Conservation (phyloP, 2,797 vertebrate genomes). For the Periparus ater region DNA sequence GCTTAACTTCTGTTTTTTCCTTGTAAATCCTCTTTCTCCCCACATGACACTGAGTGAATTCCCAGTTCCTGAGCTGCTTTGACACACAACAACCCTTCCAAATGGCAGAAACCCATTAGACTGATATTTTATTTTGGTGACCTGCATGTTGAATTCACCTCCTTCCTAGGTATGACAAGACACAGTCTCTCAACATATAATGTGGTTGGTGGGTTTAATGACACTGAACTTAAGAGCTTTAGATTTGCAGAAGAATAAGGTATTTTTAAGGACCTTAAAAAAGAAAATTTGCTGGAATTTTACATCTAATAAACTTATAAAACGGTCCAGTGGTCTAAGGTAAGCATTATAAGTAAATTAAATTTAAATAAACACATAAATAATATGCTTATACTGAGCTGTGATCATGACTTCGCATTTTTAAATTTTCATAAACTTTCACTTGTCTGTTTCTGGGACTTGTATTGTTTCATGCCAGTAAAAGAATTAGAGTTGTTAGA, state of each 20-base stretch:
- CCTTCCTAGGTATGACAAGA: background rate
- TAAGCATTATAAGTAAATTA: background rate
- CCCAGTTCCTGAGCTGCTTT: background rate
- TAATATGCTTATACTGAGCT: background rate
- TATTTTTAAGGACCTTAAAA: background rate
- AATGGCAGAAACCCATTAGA: background rate
- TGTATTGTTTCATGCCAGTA: background rate
- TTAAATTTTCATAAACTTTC: background rate
- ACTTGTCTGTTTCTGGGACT: background rate
- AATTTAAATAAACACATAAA: background rate
- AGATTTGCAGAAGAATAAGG: background rate
- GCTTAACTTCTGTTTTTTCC: background rate
- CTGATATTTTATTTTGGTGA: background rate
- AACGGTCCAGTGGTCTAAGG: background rate
- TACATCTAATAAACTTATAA: background rate
- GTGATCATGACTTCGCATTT: background rate
- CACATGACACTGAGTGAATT: background rate
- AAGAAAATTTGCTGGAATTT: background rate
- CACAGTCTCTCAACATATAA: background rate
- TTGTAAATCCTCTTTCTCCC: background rate
- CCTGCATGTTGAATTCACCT: background rate
- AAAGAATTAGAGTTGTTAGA: background rate
- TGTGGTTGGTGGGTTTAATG: background rate
- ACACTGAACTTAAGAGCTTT: background rate
- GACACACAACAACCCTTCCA: background rate